Base-by-base conservation (phyloP, 2,888 invertebrate species). In the Synanthedon myopaeformis region DNA sequence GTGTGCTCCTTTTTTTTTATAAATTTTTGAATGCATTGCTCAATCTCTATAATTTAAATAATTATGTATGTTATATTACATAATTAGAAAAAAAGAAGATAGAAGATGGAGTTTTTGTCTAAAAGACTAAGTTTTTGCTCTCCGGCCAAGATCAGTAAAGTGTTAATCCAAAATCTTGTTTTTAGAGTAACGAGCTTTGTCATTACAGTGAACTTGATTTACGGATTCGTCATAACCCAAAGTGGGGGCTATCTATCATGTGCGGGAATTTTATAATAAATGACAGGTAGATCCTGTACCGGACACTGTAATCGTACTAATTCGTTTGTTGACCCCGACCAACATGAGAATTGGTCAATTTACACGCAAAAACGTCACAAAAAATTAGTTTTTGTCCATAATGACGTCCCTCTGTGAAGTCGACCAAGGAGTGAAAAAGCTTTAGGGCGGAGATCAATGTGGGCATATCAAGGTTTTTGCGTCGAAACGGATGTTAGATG, bases 291-390 rank as follows among this genome's bases (percentile, higher is more conserved):
- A 75, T 76, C 74, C 72, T 72, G 73, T 67, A 66, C 65, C 68
- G 68, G 73, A 69, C 67, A 67, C 66, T 67, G 62, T 65, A 67
- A 64, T 69, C 67, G 66, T 63, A 73, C 53, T 57, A 55, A 57
- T 53, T 51, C 71, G 77, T 73, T 73, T 70, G 65, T 78, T 79
- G 71, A 77, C 70, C 73, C 65, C 62, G 60, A 61, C 65, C 61
- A 69, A 70, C 68, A 64, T 62, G 61, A 66, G 63, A 65, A 66
- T 67, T 65, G 62, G 64, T 59, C 64, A 66, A 69, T 64, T 64
- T 56, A 57, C 14, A 53, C 52, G 62, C 58, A 74, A 77, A 76
- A 74, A 71, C 51, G 41, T 42, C 13, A 42, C 48, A 19, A 28
- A 52, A 23, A 52, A 41, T 13, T 2, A 4, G 13, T 51, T 51